Evolutionary conservation across 2,888 invertebrate species (phyloP), one percentile per base, ranked within the genome.

Genomic region (Phengaris alcon): DNA sequence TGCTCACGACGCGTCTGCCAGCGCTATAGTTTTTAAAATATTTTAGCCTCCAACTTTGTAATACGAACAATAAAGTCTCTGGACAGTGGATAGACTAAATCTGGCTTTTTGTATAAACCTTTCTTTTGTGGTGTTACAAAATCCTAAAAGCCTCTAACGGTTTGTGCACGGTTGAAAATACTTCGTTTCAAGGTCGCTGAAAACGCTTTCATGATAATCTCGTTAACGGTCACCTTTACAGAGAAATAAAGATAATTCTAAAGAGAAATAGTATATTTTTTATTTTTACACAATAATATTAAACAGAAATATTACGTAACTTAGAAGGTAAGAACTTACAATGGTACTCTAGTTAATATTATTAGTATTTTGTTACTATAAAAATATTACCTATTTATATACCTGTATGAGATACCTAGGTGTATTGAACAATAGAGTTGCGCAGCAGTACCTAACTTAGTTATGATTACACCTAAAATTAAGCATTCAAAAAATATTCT

Each of bases 131-230:
- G 35, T 64, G 35, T 64, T 64, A 64, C 64, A 44, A 64, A 64
- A 64, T 64, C 64, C 64, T 64, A 64, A 64, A 64, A 64, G 35
- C 64, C 64, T 64, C 64, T 64, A 64, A 64, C 64, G 64, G 64
- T 64, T 59, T 59, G 59, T 59, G 22, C 15, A 22, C 59, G 59
- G 59, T 59, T 59, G 59, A 59, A 59, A 59, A 22, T 59, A 59
- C 59, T 22, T 22, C 64, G 35, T 64, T 64, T 64, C 64, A 64
- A 64, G 64, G 64, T 44, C 64, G 35, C 22, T 35, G 6, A 12
- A 64, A 64, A 64, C 64, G 13, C 35, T 64, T 64, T 64, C 35
- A 64, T 44, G 64, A 64, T 64, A 64, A 64, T 64, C 64, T 64
- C 64, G 22, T 64, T 64, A 64, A 64, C 64, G 35, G 64, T 35